These are phyloP conservation scores for Matsumyia berberina DNA, from an alignment of 2,888 invertebrate species.

Conservation along the genomic window DNA sequence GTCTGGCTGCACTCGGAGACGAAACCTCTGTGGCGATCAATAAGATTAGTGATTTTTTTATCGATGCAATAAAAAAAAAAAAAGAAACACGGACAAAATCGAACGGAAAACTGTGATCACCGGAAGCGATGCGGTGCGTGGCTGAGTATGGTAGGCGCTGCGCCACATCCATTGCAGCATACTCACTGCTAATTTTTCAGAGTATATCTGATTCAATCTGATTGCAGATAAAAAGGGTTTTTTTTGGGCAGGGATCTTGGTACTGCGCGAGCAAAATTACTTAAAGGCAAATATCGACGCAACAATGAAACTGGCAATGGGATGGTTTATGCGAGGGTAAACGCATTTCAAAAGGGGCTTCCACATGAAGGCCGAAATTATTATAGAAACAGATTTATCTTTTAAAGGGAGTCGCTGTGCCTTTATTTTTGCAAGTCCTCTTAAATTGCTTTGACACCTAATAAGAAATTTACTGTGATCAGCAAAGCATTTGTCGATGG, in stretches of 20 bases:
- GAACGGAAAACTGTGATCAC: slow-evolving; percentile 67
- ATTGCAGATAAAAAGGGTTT: slow-evolving; percentile 51
- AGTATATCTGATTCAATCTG: slow-evolving; percentile 70
- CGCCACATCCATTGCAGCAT: slow-evolving; percentile 57
- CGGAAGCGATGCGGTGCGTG: slow-evolving; percentile 68
- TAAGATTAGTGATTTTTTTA: slow-evolving; percentile 46
- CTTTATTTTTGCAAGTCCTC: slow-evolving; percentile 20
- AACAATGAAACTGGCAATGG: slow-evolving; percentile 59
- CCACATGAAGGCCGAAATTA: slow-evolving; percentile 13
- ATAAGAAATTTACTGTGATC: slow-evolving; percentile 3
- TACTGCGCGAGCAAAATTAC: slow-evolving; percentile 64
- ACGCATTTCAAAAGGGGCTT: slow-evolving; percentile 20
- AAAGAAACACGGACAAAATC: slow-evolving; percentile 37
- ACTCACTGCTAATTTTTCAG: slow-evolving; percentile 63
- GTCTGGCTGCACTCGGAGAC: slow-evolving; percentile 4
- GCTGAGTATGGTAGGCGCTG: slow-evolving; percentile 42
- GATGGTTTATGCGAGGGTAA: slow-evolving; percentile 33
- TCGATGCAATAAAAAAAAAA: slow-evolving; percentile 54
- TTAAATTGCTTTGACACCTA: slow-evolving; percentile 59
- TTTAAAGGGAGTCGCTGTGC: slow-evolving; percentile 20
- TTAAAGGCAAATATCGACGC: slow-evolving; percentile 62
- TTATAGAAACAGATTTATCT: slow-evolving; percentile 49
- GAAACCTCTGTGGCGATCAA: slow-evolving; percentile 32
- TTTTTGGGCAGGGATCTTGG: slow-evolving; percentile 55
- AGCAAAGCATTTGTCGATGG: too few species aligned